Evolutionary conservation across 2,113 vertebrate species (phyloP), one percentile per base, ranked within the genome.

Genomic region (Protomyctophum bolini): DNA sequence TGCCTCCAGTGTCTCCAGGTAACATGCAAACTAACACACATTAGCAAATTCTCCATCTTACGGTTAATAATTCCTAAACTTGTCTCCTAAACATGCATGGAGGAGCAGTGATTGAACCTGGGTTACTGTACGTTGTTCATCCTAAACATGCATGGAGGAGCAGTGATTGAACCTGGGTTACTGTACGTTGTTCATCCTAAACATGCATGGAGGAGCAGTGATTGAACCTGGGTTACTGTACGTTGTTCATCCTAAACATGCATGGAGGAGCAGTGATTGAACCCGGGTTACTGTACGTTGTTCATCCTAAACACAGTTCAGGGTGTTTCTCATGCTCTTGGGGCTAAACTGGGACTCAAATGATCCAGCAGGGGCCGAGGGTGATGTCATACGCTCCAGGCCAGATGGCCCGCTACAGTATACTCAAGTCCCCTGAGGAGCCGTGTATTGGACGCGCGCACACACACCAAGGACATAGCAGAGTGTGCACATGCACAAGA

Each of bases 371-470:
- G 58, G 57, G 46, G 41, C 59, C 41, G 29, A 79, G 3, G 9
- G 14, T 58, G 33, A 29, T 56, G 79, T 70, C 58, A 81, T 28
- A 14, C 9, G 46, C 62, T 52, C 61, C 50, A 64, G 76, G 73
- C 33, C 74, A 61, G 14, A 78, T 61, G 60, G 46, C 63, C 63
- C 6, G 56, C 28, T 67, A 33, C 21, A 21, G 21, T 21, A 21
- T 21, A 21, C 47, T 10, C 57, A 61, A 21, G 61, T 29, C 59
- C 14, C 6, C 49, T 10, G 64, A 55, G n/a, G 67, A 57, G 10
- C 28, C 29, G 12, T 6, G 46, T 21, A 33, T 58, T n/a, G 68
- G 45, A 71, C 68, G 55, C 48, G 46, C 73, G 28, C 15, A 14
- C 46, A 45, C 45, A 46, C 66, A 7, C 59, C 33, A 41, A 41